These are phyloP conservation scores for Heliconius melpomene DNA, from an alignment of 1,140 invertebrate genomes.

Conservation along the genomic window DNA sequence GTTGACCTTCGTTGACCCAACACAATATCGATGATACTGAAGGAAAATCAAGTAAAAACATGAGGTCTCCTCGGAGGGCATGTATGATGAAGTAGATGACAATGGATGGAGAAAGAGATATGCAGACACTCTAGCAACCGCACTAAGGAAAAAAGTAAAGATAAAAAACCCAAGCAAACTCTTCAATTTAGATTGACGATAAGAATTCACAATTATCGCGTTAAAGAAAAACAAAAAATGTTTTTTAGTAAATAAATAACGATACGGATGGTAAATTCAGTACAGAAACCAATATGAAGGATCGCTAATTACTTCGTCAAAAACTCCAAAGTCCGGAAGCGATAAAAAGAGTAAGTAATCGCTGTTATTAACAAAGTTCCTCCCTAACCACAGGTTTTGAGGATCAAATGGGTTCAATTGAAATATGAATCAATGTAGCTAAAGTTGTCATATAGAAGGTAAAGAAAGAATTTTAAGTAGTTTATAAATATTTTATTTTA, in stretches of 20 bases:
- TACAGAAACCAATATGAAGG: neutral
- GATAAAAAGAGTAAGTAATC: conserved; percentile 44
- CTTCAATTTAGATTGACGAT: too few species aligned
- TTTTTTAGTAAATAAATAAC: too few species aligned
- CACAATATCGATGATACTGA: too few species aligned
- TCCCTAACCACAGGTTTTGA: neutral
- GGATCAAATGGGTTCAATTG: neutral
- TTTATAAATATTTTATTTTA: neutral
- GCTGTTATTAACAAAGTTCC: conserved; percentile 43
- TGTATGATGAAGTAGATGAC: too few species aligned
- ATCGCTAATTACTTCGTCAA: conserved; percentile 37
- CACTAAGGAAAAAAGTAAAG: neutral
- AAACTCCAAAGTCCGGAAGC: conserved; percentile 30
- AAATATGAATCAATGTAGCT: neutral
- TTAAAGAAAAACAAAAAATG: too few species aligned
- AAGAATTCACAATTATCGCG: too few species aligned
- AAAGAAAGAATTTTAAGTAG: neutral
- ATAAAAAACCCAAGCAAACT: neutral
- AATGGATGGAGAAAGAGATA: too few species aligned
- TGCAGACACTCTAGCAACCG: too few species aligned
- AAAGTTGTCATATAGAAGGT: conserved; percentile 32
- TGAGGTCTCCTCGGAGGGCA: too few species aligned
- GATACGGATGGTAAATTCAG: neutral
- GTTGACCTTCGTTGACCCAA: too few species aligned
- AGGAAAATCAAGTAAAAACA: too few species aligned